Evolutionary conservation across 2,113 vertebrate species (phyloP), one percentile per base, ranked within the genome.

Genomic region (Equus przewalskii): DNA sequence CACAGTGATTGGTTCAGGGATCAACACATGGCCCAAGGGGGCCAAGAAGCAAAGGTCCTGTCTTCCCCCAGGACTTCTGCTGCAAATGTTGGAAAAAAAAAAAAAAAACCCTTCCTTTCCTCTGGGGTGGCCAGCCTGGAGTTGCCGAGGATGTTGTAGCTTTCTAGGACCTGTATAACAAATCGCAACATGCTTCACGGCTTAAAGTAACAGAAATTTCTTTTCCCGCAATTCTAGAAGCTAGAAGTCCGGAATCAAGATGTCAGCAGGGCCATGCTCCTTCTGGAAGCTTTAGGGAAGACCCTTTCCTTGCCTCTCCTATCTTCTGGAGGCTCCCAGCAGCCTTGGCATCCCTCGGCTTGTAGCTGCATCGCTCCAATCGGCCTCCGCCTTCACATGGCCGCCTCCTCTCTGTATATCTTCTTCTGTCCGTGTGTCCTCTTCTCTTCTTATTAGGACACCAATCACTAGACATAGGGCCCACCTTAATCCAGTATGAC

Each of bases 221-320:
- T 51, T 85, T n/a, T 94, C 65, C 76, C 44, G 81, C 36, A 89
- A 65, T 58, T 97, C 19, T 64, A 5, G 46, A 94, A n/a, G 30
- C 81, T 76, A 30, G 19, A 75, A 72, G 44, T 80, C 54, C 28
- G 28, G 85, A 89, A 56, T 89, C 44, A 64, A 76, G 84, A 41
- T 62, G 18, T 33, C 14, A 76, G 26, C 51, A 85, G 85, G n/a
- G 18, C 19, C 41, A 5, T 1, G 33, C 21, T 79, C 65, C 46
- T 79, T 76, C 33, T 72, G 62, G 85, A 86, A 60, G 9, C 46
- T 26, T 24, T n/a, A 16, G 54, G 80, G 72, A 56, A 41, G 46
- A 73, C 30, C 7, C 4, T 9, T 64, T 75, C 15, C 56, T 87
- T 78, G 36, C 18, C 13, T 85, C 67, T 54, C 62, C 11, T 58